phyloP scores from a whole-genome alignment of 2,888 invertebrate genomes.

The Tetrapedia diversipes region DNA sequence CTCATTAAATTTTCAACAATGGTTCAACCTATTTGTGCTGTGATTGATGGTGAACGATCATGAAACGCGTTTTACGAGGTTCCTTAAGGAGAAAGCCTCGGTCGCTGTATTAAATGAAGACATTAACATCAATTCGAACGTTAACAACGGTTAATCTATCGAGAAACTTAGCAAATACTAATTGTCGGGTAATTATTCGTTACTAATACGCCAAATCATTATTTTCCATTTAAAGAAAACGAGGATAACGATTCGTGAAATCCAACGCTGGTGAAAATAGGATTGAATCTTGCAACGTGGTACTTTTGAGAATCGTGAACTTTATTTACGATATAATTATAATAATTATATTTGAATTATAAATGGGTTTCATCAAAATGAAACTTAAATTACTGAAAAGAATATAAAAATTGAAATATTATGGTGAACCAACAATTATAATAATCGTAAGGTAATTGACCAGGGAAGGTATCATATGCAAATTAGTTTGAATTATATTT shows the following conservation, averaged over 20 bases:
- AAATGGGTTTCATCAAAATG: too few relatives aligned
- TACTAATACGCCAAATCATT: not conserved
- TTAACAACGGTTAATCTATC: constrained; percentile 1
- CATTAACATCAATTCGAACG: constrained; percentile 16
- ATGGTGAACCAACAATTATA: too few relatives aligned
- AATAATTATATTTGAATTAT: too few relatives aligned
- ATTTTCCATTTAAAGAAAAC: not conserved
- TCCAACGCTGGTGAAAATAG: too few relatives aligned
- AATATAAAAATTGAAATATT: too few relatives aligned
- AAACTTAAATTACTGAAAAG: too few relatives aligned
- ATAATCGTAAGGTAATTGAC: too few relatives aligned
- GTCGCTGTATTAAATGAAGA: constrained; percentile 8
- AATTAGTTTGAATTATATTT: too few relatives aligned
- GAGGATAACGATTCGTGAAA: not conserved
- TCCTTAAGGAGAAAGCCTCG: constrained; percentile 11
- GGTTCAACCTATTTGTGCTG: constrained; percentile 12
- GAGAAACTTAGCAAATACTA: not conserved
- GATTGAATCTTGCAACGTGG: too few relatives aligned
- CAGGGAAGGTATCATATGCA: too few relatives aligned
- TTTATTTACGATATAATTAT: too few relatives aligned
- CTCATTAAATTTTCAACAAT: constrained; percentile 21
- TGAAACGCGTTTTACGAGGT: constrained; percentile 10
- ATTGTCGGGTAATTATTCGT: constrained; percentile 3
- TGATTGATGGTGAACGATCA: constrained; percentile 12
- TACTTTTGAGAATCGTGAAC: too few relatives aligned